phyloP scores from a whole-genome alignment of 2,797 vertebrate species.

The Acrossocheilus wenchowensis region DNA sequence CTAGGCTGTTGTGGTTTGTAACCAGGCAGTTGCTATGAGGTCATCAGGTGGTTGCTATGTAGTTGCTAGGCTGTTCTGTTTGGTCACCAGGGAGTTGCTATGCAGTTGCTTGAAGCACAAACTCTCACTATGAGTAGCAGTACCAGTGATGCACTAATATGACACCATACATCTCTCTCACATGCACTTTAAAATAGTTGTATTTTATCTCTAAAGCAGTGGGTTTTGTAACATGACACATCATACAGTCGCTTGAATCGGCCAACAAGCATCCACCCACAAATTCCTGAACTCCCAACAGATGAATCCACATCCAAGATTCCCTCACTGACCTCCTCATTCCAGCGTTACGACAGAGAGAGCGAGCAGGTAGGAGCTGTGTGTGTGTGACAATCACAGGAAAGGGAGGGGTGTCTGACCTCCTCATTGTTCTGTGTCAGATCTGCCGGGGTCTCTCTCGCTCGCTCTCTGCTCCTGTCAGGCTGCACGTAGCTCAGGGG shows the following conservation, averaged over 20 bases:
- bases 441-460: conserved; percentile 21
- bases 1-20: neutral
- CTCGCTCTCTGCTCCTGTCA: conserved; percentile 68
- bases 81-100: neutral
- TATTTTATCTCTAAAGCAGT: neutral
- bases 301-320: conserved; percentile 45
- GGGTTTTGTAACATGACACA: conserved; percentile 42
- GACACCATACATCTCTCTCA: neutral
- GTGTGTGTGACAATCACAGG: conserved; percentile 90
- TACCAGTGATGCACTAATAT: neutral
- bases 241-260: conserved; percentile 3
- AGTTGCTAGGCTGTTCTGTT: rapidly evolving
- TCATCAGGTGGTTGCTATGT: rapidly evolving
- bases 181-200: neutral
- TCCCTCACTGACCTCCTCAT: conserved; percentile 55
- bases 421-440: conserved; percentile 88
- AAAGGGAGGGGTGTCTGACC: conserved; percentile 94
- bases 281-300: conserved; percentile 45
- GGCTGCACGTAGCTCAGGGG: conserved; percentile 78
- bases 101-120: neutral
- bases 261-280: conserved; percentile 41
- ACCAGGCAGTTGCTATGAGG: neutral
- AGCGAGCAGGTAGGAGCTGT: conserved; percentile 20
- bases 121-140: neutral
- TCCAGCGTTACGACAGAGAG: conserved; percentile 7